A percentile compares a stretch with the other conserved stretches of the same genome.
Evolutionary conservation across 1,140 invertebrate genomes (phyloP).

Genomic region (Plectus sambesii): DNA sequence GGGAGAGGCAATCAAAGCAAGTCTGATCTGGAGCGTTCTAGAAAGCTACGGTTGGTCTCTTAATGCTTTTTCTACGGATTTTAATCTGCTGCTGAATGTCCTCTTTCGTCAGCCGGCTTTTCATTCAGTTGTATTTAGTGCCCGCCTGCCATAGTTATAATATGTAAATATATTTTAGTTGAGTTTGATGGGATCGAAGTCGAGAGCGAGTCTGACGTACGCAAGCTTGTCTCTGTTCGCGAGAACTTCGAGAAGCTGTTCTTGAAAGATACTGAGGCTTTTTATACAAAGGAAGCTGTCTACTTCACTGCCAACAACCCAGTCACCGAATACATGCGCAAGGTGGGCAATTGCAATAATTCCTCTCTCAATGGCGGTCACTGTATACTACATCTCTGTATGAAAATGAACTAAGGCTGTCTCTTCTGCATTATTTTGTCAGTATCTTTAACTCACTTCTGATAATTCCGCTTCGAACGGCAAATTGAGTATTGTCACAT

Average conservation of each 20-base stretch:
- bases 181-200: constrained; percentile 72
- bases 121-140: constrained; percentile 55
- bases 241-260: constrained; percentile 89
- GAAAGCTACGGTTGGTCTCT: constrained; percentile 59
- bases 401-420: too few relatives aligned
- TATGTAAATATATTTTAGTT: constrained; percentile 50
- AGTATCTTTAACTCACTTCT: too few relatives aligned
- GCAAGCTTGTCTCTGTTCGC: constrained; percentile 81
- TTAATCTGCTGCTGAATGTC: too few relatives aligned
- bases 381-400: too few relatives aligned
- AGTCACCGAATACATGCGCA: constrained; percentile 99
- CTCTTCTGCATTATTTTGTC: too few relatives aligned
- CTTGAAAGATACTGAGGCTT: constrained; percentile 83
- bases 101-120: too few relatives aligned
- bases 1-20: constrained; percentile 88
- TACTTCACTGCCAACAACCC: constrained; percentile 84
- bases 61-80: too few relatives aligned
- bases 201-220: too few relatives aligned
- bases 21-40: constrained; percentile 80
- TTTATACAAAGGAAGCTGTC: constrained; percentile 82
- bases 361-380: too few relatives aligned
- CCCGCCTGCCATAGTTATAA: constrained; percentile 49
- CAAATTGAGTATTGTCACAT: too few relatives aligned
- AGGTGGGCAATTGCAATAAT: constrained; percentile 53
- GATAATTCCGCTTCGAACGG: too few relatives aligned